A percentile compares a stretch with the other conserved stretches of the same genome.
Conservation (phyloP, 2,888 invertebrate species). For the Drepanosiphum platanoidis region DNA sequence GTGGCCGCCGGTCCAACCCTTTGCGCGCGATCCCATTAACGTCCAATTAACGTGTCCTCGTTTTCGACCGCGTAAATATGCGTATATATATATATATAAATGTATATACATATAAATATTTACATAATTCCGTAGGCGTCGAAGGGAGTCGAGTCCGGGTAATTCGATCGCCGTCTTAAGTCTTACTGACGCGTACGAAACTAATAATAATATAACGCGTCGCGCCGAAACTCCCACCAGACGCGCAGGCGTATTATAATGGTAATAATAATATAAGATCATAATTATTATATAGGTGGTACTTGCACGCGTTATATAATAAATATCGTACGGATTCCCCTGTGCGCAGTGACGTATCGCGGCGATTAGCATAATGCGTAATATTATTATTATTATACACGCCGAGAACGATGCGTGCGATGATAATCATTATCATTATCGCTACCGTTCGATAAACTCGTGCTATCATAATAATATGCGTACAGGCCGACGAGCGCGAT, state of each 20-base stretch:
- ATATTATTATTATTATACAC: no score
- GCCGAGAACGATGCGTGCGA: no score
- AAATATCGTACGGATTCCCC: neutral
- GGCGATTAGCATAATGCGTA: no score
- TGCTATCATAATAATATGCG: no score
- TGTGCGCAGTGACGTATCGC: no score
- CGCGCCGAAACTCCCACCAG: neutral
- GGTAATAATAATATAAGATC: no score
- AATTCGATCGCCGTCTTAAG: neutral
- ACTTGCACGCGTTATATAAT: neutral
- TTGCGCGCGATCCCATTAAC: neutral
- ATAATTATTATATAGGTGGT: no score
- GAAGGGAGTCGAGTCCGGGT: constrained; percentile 12
- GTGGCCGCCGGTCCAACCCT: neutral
- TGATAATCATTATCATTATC: no score
- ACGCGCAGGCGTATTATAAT: neutral
- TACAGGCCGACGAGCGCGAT: no score
- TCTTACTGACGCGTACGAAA: neutral
- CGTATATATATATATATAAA: neutral
- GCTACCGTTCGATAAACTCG: no score
- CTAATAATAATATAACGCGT: neutral
- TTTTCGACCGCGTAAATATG: no score
- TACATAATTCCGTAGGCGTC: constrained; percentile 29
- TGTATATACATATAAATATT: neutral
- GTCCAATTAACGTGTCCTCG: constrained; percentile 4